A percentile compares a stretch with the other conserved stretches of the same genome.
Conservation (phyloP, 2,113 vertebrate species). For the Pangasianodon gigas region DNA sequence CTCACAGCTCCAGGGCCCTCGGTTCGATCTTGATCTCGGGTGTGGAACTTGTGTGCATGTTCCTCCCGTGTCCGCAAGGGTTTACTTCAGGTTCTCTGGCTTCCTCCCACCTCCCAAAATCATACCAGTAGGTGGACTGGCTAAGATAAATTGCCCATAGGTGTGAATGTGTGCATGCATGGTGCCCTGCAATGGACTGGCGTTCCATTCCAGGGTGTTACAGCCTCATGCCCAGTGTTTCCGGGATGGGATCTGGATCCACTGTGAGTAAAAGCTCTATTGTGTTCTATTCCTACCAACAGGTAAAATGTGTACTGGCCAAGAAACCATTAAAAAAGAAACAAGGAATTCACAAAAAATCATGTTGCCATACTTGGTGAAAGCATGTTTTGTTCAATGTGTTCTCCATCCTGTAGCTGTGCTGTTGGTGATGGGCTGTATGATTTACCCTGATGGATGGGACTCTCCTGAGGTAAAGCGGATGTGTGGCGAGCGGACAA, state of each 20-base stretch:
- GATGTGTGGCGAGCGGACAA: conserved; percentile 89
- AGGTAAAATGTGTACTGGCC: neutral
- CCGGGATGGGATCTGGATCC: neutral
- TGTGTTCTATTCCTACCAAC: neutral
- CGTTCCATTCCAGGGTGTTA: neutral
- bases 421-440: conserved; percentile 88
- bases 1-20: neutral
- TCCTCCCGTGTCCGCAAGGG: neutral
- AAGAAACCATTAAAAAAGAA: neutral
- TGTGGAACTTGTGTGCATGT: neutral
- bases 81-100: no score
- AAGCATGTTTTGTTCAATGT: neutral
- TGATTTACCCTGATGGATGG: conserved; percentile 97
- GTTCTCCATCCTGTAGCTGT: conserved; percentile 69
- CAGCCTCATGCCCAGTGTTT: neutral
- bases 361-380: neutral
- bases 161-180: neutral
- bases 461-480: conserved; percentile 85
- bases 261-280: neutral
- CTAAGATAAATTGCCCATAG: neutral
- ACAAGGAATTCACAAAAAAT: neutral
- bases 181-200: neutral
- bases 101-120: neutral
- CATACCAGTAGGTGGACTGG: neutral
- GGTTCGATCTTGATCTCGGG: neutral